Base-by-base conservation (phyloP, 2,888 invertebrate species). In the Arenicola marina region DNA sequence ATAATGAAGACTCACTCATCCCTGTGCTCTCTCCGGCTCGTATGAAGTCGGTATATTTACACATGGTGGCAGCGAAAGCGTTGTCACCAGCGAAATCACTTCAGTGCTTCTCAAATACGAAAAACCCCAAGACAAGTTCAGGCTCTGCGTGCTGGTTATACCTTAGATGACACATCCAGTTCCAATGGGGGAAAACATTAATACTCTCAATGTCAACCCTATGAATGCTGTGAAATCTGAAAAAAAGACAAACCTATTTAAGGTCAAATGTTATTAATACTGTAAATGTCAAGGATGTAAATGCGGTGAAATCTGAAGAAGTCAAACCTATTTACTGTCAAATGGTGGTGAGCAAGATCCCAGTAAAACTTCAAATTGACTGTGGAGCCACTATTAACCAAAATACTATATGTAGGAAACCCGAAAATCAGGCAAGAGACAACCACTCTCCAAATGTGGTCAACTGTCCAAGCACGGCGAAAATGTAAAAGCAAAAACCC, bases 331-430 rank as follows among this genome's bases (percentile, higher is more conserved):
- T 48, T 24, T 48, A 48, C 48, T 48, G 48, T 24, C 11, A n/a
- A 11, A 48, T 48, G 57, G 3, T 24, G 11, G 4, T 57, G 4
- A 29, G 43, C 55, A 33, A 38, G 21, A 34, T 38, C 45, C 28
- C 3, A 4, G 38, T 61, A 7, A 62, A 61, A 43, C 31, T 62
- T 11, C 59, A 62, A 43, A 59, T 62, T 18, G 62, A 62, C 38
- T 62, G 46, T 61, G 51, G 62, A 21, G 59, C 62, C 7, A 62
- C 48, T 31, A 44, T 61, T 21, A 61, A 61, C 28, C 21, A 26
- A 18, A 21, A 62, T 4, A 59, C 62, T 4, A 33, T 60, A 45
- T 15, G 28, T 51, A 15, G 24, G 31, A 11, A 15, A 51, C 34
- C 21, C n/a, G 18, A 24, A n/a, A 24, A 44, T 57, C 4, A 4